These are phyloP conservation scores for Auanema freiburgensis DNA, from an alignment of 2,888 invertebrate genomes.

Conservation along the genomic window DNA sequence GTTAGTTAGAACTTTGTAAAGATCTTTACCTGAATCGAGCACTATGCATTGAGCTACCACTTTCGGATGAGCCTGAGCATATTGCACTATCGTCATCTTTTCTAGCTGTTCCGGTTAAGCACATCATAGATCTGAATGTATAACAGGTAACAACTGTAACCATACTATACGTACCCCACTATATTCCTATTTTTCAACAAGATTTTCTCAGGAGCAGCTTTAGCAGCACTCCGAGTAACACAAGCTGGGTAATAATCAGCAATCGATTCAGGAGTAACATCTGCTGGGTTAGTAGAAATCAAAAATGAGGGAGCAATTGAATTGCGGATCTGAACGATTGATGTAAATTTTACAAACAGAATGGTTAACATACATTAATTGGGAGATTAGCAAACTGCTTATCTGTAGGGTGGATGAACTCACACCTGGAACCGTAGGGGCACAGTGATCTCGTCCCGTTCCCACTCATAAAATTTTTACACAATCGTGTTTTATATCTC, in stretches of 20 bases:
- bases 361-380: conserved; percentile 16
- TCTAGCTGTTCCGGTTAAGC: not conserved
- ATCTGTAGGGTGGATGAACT: conserved; percentile 44
- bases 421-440: conserved; percentile 40
- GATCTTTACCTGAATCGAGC: not conserved
- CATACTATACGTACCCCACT: conserved; percentile 3
- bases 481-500: conserved; percentile 47
- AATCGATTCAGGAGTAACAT: conserved; percentile 23
- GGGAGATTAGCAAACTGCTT: conserved; percentile 31
- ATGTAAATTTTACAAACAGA: not conserved
- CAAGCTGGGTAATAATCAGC: conserved; percentile 14
- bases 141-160: not conserved
- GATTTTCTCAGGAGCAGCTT: conserved; percentile 13
- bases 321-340: conserved; percentile 26
- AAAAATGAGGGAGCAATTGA: conserved; percentile 13
- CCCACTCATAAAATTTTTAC: conserved; percentile 43
- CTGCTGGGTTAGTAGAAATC: conserved; percentile 11
- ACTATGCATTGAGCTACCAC: conserved; percentile 1
- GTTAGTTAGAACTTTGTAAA: not conserved
- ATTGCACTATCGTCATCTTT: not conserved
- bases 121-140: conserved; percentile 13
- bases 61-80: conserved; percentile 1
- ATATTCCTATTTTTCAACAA: conserved; percentile 28
- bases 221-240: not conserved
- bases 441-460: conserved; percentile 25